phyloP scores from a whole-genome alignment of 2,797 vertebrate species.

The Onychomys leucogaster region DNA sequence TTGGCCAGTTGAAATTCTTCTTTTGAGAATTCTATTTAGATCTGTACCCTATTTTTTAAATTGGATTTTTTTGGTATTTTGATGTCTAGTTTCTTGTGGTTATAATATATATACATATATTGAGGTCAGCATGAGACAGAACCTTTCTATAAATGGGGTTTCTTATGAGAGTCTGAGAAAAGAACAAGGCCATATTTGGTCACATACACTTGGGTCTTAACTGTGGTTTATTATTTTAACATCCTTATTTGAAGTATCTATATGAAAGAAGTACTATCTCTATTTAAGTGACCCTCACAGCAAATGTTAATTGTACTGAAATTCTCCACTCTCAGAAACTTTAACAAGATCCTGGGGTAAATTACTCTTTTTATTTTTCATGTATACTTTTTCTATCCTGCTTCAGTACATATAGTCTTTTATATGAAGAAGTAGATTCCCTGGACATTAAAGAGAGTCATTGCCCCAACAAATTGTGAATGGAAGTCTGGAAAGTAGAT shows the following conservation, averaged over 20 bases:
- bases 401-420: neutral
- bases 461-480: neutral
- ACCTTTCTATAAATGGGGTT: no score
- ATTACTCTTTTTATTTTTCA: neutral
- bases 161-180: no score
- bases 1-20: no score
- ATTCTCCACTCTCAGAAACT: neutral
- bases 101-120: no score
- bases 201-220: neutral
- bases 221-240: neutral
- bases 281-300: no score
- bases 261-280: neutral
- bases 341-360: neutral
- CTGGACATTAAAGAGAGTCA: constrained; percentile 4
- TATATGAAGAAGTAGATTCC: constrained; percentile 5
- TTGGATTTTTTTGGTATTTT: no score
- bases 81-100: no score
- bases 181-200: no score
- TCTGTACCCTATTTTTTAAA: no score
- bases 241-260: neutral
- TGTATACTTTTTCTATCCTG: neutral
- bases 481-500: neutral
- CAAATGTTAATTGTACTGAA: neutral
- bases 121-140: no score
- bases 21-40: no score